Base-by-base conservation (phyloP, 2,888 invertebrate genomes). In the Graphium colonna region DNA sequence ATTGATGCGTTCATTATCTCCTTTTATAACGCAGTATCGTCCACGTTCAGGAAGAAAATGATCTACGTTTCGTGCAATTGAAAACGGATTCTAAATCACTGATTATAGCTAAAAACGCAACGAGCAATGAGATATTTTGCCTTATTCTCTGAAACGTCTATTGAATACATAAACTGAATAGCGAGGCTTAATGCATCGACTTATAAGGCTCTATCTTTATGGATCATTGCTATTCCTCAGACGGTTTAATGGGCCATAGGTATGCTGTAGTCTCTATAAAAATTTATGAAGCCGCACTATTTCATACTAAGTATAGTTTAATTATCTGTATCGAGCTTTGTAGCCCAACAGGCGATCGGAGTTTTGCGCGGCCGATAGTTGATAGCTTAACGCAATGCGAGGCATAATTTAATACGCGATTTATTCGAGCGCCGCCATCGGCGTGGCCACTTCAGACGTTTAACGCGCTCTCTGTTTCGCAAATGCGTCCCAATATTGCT, bases 401-500 rank as follows among this genome's bases (percentile, higher is more conserved):
- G 43, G 21, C 15, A 46, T 46, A 41, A 41, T 52, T 52, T 41
- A 46, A 47, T 42, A 42, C 36, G 9, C 17, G 17, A 5, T 8
- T 46, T 41, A 41, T 46, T 52, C 18, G 16, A 49, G 39, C 21
- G 28, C 18, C 43, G 36, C 31, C 36, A 12, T n/a, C 21, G 48
- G 31, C 44, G 12, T 40, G 44, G 39, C 44, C 43, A 53, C 38
- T 17, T 21, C 18, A 21, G 15, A 43, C 43, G 28, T 16, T 38
- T 28, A 48, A 53, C 43, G 60, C 61, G 63, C 51, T 57, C 58
- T 58, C 56, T 58, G 60, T 73, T 68, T 62, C 66, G 67, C 68
- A 66, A 71, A 71, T 69, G 56, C 61, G 61, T 60, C 58, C 65
- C 61, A 60, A 67, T 67, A 62, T 66, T 63, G 60, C 48, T 57